Base-by-base conservation (phyloP, 2,113 vertebrate genomes). In the Pygoscelis antarcticus region DNA sequence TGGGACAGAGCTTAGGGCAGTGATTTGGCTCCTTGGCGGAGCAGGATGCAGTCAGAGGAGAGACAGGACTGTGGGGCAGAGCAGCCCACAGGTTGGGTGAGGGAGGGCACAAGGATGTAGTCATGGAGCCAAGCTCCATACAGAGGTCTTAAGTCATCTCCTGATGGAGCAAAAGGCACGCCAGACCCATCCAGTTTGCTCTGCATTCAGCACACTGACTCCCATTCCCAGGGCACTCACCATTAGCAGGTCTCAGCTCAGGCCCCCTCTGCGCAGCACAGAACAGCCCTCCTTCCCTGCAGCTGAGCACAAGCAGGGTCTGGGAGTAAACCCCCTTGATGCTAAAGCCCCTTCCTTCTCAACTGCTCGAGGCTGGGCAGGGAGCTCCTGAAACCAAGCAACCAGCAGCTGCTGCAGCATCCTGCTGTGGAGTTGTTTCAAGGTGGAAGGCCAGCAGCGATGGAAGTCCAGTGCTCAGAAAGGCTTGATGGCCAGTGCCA, bases 171-270 rank as follows among this genome's bases (percentile, higher is more conserved):
- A 77, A 52, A 76, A 85, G 78, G 44, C 83, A 61, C 0, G 0
- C 26, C 2, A 6, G 52, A 25, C 38, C 44, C 42, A 9, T 10
- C 13, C 17, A 8, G 42, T 3, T 55, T 57, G 27, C 30, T 58
- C 40, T 47, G 27, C 3, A 0, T 23, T 17, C 93, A 47, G 22
- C 78, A 46, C 0, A 1, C 21, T 29, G 65, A 17, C 65, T 87
- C 27, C 57, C 49, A 29, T 6, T 17, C 42, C 68, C 46, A 40
- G 58, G 46, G 15, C 6, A 30, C 15, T 77, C 49, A 40, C 20
- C 0, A 0, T 5, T 1, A 14, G 27, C 74, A 36, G 29, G 34
- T 13, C n/a, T 40, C 78, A 51, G 75, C 38, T 57, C 62, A 64
- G 19, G 18, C 9, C 18, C 9, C 21, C 61, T 25, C 42, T 18